A percentile compares a stretch with the other conserved stretches of the same genome.
These are phyloP conservation scores for Euclidia mi DNA, from an alignment of 2,888 invertebrate genomes.

Conservation along the genomic window DNA sequence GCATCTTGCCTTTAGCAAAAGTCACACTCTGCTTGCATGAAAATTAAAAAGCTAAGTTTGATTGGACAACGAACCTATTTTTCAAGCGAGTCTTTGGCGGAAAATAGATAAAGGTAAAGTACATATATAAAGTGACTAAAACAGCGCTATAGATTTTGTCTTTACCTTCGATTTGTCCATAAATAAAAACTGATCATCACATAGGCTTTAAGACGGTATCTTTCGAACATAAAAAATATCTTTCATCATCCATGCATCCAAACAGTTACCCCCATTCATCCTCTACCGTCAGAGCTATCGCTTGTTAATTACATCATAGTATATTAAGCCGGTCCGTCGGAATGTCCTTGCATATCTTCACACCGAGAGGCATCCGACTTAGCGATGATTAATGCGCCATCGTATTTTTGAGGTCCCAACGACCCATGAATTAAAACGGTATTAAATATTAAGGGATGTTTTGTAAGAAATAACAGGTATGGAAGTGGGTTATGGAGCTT, in stretches of 20 bases:
- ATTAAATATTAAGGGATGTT: constrained; percentile 25
- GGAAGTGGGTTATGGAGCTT: neutral
- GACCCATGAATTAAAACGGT: constrained; percentile 38
- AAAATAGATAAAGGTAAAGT: too few relatives aligned
- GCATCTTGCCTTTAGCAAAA: too few relatives aligned
- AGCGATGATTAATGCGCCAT: constrained; percentile 51
- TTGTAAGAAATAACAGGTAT: neutral
- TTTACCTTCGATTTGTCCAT: too few relatives aligned
- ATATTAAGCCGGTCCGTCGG: constrained; percentile 41
- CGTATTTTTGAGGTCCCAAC: constrained; percentile 52
- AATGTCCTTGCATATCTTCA: constrained; percentile 50
- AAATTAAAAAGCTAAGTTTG: too few relatives aligned
- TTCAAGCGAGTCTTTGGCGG: too few relatives aligned
- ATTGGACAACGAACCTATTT: too few relatives aligned
- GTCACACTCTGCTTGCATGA: too few relatives aligned
- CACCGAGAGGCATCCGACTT: constrained; percentile 47
- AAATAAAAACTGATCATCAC: too few relatives aligned
- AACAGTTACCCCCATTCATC: neutral
- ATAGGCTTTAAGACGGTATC: too few relatives aligned
- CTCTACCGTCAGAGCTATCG: constrained; percentile 29
- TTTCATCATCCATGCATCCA: neutral
- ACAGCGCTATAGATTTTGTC: too few relatives aligned
- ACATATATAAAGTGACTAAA: too few relatives aligned
- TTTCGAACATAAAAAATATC: too few relatives aligned
- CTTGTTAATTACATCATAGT: constrained; percentile 51